Evolutionary conservation across 2,113 vertebrate species (phyloP), one percentile per base, ranked within the genome.

Genomic region (Eupsittula cactorum): DNA sequence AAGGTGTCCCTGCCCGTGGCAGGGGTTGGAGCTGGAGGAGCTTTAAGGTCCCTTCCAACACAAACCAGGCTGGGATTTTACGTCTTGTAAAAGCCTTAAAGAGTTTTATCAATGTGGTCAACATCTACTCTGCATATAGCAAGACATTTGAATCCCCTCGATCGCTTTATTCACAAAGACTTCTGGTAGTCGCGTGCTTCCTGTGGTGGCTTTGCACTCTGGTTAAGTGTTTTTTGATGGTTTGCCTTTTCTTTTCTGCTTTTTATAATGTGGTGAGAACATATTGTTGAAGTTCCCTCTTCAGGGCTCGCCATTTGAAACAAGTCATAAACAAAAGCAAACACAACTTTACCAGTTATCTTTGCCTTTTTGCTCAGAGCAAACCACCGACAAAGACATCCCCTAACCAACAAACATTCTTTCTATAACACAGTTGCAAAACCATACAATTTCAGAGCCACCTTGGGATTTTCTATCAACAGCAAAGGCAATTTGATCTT

Each of bases 131-230:
- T 31, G 74, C 75, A 23, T 2, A 33, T 1, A 16, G 67, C 55
- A 64, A 39, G 50, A 47, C 35, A 46, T 12, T 9, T 6, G 17
- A 88, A 55, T 8, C 42, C 75, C 75, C 77, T 9, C 42, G 13
- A 13, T 0, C 6, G 76, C 59, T 88, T 41, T 67, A 53, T 20
- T 67, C 68, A 42, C 4, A 1, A 76, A 67, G 41, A 77, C 20
- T 86, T 62, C 70, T 82, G 55, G 52, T 76, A 86, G 50, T 53
- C 12, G 4, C 0, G 3, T 35, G 86, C 74, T 95, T 95, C 95
- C 94, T 82, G 69, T 44, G 69, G 86, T 62, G 93, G 91, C 86
- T 95, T 95, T 96, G 86, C 91, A 92, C 94, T 92, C 84, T 3
- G 49, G 57, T 52, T 52, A 70, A 92, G 50, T 73, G 18, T 31